Evolutionary conservation across 2,888 invertebrate species (phyloP), one percentile per base, ranked within the genome.

Genomic region (Mystacides longicornis): DNA sequence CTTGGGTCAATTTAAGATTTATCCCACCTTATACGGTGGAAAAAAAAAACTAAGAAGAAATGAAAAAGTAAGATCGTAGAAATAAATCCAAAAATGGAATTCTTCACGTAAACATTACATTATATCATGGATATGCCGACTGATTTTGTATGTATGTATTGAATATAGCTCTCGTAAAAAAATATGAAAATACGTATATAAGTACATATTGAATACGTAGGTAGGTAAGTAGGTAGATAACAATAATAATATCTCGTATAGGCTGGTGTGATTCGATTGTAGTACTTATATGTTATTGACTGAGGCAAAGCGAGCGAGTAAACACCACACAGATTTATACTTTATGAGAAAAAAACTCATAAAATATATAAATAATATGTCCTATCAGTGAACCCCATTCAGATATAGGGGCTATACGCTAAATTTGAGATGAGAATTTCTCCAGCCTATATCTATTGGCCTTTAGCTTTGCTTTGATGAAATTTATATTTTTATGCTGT

Each of bases 301-400:
- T 37, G 37, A 37, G 48, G 54, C 48, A 54, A 49, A 50, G 47
- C 54, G 47, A 23, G 54, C 51, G 52, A 22, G 58, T 55, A 55
- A 58, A 58, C 55, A 55, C 43, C 55, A 37, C 52, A 33, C 55
- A 55, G 58, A 58, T 58, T 58, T 58, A 55, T 55, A 55, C 53
- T 58, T 58, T 55, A 58, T 52, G 58, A 53, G 53, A 47, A 55
- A 55, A 56, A 58, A 49, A 48, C 52, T 49, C 58, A 58, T 58
- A 58, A 58, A 58, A 58, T 58, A 58, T 55, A 55, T 51, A 55
- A 58, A 58, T 58, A 58, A 58, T 58, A 51, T 57, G 50, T 42
- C 54, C 57, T 51, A 58, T 58, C 58, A 58, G 58, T 54, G 27
- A 47, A 47, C 27, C 57, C 57, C 54, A 33, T 45, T 45, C 20